Evolutionary conservation across 1,140 invertebrate species (phyloP), one percentile per base, ranked within the genome.

Genomic region (Laupala kohalensis): DNA sequence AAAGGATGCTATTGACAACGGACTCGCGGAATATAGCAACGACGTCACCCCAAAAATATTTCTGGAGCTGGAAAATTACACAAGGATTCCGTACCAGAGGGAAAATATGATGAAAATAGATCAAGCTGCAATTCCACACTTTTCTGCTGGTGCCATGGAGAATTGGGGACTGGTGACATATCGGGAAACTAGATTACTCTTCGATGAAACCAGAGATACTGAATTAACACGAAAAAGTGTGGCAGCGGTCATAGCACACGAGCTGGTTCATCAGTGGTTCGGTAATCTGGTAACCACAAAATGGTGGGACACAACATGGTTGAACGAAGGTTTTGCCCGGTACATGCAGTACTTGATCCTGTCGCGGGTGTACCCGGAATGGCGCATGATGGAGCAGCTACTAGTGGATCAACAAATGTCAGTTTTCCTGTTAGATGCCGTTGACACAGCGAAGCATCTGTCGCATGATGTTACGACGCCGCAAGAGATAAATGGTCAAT

Each of bases 141-240:
- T 74, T 24, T 37, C 64, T 74, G 23, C 80, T 77, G 87, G 94
- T 73, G 95, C 95, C 63, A 98, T 98, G 95, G 96, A 98, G 81
- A 97, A 98, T 81, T 98, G 95, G 96, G 95, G 95, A 19, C 77
- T 93, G 15, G 86, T 93, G 4, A 92, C 89, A 0, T 94, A 89
- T 75, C 86, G 93, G 69, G 93, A 95, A 80, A 90, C 90, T 4
- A 92, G 90, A 77, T 82, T 95, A 0, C 80, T 96, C 5, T 91
- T 94, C 2, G 93, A 70, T 29, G 12, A 27, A 24, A 5, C 30
- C 1, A 24, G 27, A 82, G 6, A 83, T 83, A 79, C 81, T 3
- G 73, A 77, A 12, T 65, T 64, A 4, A 78, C 78, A 70, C 78
- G 81, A 70, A 76, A 81, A 6, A 70, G 77, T 0, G 80, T 86